These are phyloP conservation scores for Drosophila sucinea DNA, from an alignment of 1,140 invertebrate species.

Conservation along the genomic window DNA sequence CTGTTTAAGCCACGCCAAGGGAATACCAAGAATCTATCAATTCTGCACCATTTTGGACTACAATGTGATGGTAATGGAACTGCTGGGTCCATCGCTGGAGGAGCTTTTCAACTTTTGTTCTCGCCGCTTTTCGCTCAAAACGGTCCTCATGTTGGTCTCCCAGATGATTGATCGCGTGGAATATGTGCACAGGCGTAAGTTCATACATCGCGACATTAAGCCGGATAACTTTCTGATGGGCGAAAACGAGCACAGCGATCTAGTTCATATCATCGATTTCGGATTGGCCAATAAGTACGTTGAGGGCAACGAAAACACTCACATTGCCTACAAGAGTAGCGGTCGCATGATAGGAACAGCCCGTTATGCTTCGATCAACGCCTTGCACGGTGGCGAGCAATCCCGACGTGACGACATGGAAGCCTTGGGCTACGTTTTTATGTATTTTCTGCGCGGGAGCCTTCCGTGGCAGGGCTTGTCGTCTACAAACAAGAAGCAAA, in stretches of 20 bases:
- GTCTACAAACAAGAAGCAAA: conserved; percentile 94
- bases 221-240: conserved; percentile 99
- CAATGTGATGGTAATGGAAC: conserved; percentile 97
- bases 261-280: conserved; percentile 98
- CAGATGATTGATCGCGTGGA: conserved; percentile 95
- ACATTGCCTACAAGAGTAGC: conserved; percentile 95
- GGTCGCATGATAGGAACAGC: conserved; percentile 97
- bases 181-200: conserved; percentile 95
- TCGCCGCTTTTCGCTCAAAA: conserved; percentile 97
- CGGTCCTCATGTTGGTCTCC: conserved; percentile 97
- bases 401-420: conserved; percentile 97
- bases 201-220: conserved; percentile 97
- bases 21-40: conserved; percentile 95
- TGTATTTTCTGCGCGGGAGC: conserved; percentile 96
- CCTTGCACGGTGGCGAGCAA: conserved; percentile 94
- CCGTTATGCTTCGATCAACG: conserved; percentile 97
- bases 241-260: conserved; percentile 93
- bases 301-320: conserved; percentile 90
- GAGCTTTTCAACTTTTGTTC: conserved; percentile 97
- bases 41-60: conserved; percentile 93
- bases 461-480: conserved; percentile 97
- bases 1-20: conserved; percentile 93
- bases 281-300: conserved; percentile 97
- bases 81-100: conserved; percentile 96
- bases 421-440: conserved; percentile 96